These are phyloP conservation scores for Gymnoscelis rufifasciata DNA, from an alignment of 2,888 invertebrate species.

Conservation along the genomic window DNA sequence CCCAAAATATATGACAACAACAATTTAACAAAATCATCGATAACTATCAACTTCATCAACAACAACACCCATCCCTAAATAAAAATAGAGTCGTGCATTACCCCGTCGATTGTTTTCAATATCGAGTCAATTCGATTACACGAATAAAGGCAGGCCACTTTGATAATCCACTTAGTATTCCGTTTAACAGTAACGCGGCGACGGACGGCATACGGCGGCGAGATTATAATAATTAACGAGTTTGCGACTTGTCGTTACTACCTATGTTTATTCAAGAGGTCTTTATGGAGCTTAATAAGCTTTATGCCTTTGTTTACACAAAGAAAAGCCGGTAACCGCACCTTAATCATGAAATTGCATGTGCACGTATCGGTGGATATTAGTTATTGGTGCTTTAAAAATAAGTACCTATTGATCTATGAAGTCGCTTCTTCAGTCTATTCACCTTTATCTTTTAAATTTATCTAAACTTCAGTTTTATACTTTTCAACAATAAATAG, in stretches of 20 bases:
- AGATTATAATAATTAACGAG: constrained; percentile 62
- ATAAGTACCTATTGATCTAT: too few relatives aligned
- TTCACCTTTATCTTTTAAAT: too few relatives aligned
- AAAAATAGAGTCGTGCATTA: constrained; percentile 62
- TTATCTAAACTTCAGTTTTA: too few relatives aligned
- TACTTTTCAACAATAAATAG: too few relatives aligned
- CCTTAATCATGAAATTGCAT: too few relatives aligned
- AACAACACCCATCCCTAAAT: constrained; percentile 33
- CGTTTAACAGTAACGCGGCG: constrained; percentile 34
- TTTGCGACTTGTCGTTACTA: constrained; percentile 27
- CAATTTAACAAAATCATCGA: too few relatives aligned
- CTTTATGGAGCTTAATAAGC: neutral
- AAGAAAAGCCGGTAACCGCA: too few relatives aligned
- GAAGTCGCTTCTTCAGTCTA: too few relatives aligned
- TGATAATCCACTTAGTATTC: constrained; percentile 64
- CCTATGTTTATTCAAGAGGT: constrained; percentile 6
- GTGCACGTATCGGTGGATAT: too few relatives aligned
- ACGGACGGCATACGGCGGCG: constrained; percentile 54
- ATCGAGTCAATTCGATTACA: constrained; percentile 73
- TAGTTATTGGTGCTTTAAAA: too few relatives aligned
- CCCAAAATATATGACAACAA: too few relatives aligned
- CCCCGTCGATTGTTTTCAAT: constrained; percentile 76
- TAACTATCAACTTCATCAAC: constrained; percentile 4
- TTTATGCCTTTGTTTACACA: too few relatives aligned
- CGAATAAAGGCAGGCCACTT: constrained; percentile 69